Conservation (phyloP, 2,797 vertebrate species). For the Anguilla pacifica region DNA sequence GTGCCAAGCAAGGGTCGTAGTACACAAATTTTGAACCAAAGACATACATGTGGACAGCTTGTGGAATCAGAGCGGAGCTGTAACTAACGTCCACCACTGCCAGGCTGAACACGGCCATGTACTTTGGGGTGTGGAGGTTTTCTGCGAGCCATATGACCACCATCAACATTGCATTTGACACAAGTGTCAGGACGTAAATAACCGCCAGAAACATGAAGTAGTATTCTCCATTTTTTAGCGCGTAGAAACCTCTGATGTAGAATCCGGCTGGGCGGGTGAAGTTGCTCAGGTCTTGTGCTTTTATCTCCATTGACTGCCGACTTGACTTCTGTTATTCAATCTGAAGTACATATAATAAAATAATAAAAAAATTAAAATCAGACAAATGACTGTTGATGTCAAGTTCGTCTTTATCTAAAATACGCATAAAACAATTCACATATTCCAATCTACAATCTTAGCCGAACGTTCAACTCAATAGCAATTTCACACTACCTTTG, state of each 20-base stretch:
- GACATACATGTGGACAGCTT: conserved; percentile 31
- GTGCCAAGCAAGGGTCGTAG: conserved; percentile 33
- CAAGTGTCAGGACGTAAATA: conserved; percentile 34
- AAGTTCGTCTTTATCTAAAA: no score
- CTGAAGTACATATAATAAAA: not conserved
- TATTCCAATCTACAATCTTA: no score
- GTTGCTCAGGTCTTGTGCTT: conserved; percentile 35
- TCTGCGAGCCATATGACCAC: conserved; percentile 32
- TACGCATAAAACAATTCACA: no score
- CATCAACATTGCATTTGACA: conserved; percentile 34
- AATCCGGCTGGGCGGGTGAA: conserved; percentile 34
- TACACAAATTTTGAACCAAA: conserved; percentile 37
- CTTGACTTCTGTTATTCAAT: not conserved
- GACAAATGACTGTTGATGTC: no score
- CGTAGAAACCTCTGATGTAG: conserved; percentile 38
- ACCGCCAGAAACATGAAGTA: conserved; percentile 34
- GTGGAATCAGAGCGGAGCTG: conserved; percentile 32
- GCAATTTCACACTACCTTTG: no score
- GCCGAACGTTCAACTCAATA: no score
- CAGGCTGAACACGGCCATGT: conserved; percentile 36
- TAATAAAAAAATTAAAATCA: no score
- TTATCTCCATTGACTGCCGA: conserved; percentile 16
- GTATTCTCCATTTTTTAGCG: conserved; percentile 20
- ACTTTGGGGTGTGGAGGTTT: conserved; percentile 34
- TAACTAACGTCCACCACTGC: conserved; percentile 33